Base-by-base conservation (phyloP, 2,888 invertebrate species). In the Dione vanillae region DNA sequence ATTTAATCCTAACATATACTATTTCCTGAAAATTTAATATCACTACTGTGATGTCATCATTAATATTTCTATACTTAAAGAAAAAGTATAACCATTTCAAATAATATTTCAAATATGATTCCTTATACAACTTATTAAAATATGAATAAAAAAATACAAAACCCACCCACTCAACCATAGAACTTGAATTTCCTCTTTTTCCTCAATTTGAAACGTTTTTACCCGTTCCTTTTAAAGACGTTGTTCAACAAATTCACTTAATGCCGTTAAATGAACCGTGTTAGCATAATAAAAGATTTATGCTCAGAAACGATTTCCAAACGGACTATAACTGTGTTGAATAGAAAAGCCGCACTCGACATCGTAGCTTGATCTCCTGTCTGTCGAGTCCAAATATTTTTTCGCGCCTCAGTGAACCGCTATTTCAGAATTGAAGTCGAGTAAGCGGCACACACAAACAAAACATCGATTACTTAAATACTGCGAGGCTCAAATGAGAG, bases 171-270 rank as follows among this genome's bases (percentile, higher is more conserved):
- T 76, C 76, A 67, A 64, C 43, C 73, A 75, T 76, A 78, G 77
- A 83, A 82, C 85, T 83, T 83, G 43, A 45, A 61, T 45, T 45
- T 81, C 76, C 77, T 80, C 79, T 78, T 77, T 77, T 72, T 83
- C 79, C 81, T 83, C 85, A 86, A 86, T 89, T 86, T 80, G 85
- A 83, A 85, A 83, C 82, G 85, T 84, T 87, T 88, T 88, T 85
- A 86, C 87, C 86, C 86, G 84, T 90, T 88, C 89, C 86, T 89
- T 90, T 82, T 91, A 88, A 91, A 90, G 87, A 91, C 88, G 88
- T 86, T 89, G 91, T 91, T 90, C 90, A 87, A 91, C 91, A 91
- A 91, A 92, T 91, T 91, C 91, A 91, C 91, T 92, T 91, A 91
- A 91, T 89, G 89, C 88, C 83, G 90, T 90, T 92, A 90, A 92